Conservation (phyloP, 2,888 invertebrate species). For the Onthophagus sagittarius region DNA sequence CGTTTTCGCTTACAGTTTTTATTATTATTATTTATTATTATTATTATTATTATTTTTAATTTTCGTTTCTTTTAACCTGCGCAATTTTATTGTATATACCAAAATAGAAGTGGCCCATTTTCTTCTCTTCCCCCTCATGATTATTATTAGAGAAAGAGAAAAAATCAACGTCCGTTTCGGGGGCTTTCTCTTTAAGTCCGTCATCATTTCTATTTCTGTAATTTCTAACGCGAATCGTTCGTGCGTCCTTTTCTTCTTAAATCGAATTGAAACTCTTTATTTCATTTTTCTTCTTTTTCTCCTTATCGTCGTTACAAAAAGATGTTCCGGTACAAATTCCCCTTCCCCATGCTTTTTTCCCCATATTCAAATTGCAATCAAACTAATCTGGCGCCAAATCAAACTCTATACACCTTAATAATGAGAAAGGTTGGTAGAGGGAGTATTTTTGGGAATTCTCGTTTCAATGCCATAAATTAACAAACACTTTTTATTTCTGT, state of each 20-base stretch:
- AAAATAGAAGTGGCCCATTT: constrained; percentile 35
- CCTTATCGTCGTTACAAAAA: no score
- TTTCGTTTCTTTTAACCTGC: constrained; percentile 16
- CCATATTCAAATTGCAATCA: no score
- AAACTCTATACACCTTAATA: no score
- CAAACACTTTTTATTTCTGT: background rate
- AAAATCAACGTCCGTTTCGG: constrained; percentile 19
- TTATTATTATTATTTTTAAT: background rate
- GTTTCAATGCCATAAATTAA: constrained; percentile 10
- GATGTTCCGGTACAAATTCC: no score
- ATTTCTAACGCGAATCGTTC: constrained; percentile 21
- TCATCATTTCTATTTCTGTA: constrained; percentile 26
- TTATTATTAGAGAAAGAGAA: background rate
- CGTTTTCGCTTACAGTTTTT: constrained; percentile 22
- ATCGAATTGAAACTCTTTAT: no score
- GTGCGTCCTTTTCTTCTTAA: background rate
- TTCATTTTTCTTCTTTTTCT: no score
- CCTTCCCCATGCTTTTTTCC: no score
- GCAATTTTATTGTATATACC: constrained; percentile 27
- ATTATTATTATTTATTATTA: background rate
- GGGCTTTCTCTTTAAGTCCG: constrained; percentile 28
- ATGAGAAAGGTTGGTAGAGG: constrained; percentile 21
- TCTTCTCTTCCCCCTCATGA: constrained; percentile 11
- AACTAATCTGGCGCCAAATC: no score
- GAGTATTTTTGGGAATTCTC: constrained; percentile 17